These are phyloP conservation scores for Pomacea maculata DNA, from an alignment of 1,140 invertebrate species.

Conservation along the genomic window DNA sequence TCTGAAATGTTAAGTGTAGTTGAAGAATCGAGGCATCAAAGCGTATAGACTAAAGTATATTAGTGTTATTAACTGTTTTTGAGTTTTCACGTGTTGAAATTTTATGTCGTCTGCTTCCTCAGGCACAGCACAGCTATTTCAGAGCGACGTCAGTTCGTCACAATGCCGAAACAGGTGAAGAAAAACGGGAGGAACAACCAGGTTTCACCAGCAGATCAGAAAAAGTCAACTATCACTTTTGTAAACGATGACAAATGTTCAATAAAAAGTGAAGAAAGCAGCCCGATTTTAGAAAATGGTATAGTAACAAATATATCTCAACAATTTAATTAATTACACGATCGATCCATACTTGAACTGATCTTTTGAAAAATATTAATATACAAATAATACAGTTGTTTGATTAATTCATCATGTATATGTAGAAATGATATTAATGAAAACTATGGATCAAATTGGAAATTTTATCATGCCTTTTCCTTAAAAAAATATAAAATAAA, in stretches of 20 bases:
- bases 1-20: too few species aligned
- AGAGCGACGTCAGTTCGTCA: not conserved
- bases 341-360: not conserved
- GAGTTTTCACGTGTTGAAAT: not conserved
- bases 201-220: not conserved
- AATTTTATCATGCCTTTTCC: too few species aligned
- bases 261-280: slow-evolving; percentile 2
- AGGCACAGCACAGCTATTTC: not conserved
- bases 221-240: not conserved
- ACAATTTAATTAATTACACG: not conserved
- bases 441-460: too few species aligned
- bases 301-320: not conserved
- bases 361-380: not conserved
- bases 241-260: not conserved
- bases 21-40: too few species aligned
- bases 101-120: slow-evolving; percentile 2
- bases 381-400: not conserved
- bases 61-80: not conserved
- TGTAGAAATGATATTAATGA: not conserved
- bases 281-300: slow-evolving; percentile 5
- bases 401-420: not conserved
- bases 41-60: too few species aligned
- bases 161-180: not conserved
- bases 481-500: too few species aligned
- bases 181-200: not conserved